Evolutionary conservation across 2,797 vertebrate genomes (phyloP), one percentile per base, ranked within the genome.

Genomic region (Onychomys arenicola): DNA sequence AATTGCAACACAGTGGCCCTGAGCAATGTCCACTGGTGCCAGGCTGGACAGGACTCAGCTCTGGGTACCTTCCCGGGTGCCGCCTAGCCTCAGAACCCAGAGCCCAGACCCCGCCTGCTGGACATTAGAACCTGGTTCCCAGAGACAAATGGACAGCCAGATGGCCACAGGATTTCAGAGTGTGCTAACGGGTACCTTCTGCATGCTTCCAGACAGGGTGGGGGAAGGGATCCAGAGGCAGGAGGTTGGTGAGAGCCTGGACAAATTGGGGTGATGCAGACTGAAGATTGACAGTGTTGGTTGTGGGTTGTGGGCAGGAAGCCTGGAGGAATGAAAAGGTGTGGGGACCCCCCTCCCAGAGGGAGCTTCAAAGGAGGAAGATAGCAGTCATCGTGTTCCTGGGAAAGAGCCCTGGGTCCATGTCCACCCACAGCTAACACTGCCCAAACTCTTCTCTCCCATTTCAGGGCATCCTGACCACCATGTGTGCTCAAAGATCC

Each of bases 1-100:
- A 63, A 96, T 97, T 94, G 65, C 75, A 84, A 94, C 97, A 98
- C 86, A 57, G 1, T 29, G 0, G 43, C 90, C 96, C 96, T 7
- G 16, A 87, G 83, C 63, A 80, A 52, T 69, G 95, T 3, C n/a
- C 12, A 7, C 63, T 12, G 5, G 21, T 67, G 92, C 96, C 96
- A 85, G 55, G 91, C 94, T 90, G 23, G 57, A 81, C 86, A 67
- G 83, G 67, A 55, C 67, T 0, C 1, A 6, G 86, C 59, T 40
- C 29, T 0, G 87, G 76, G 84, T 59, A 81, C 71, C 90, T 76
- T 87, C 87, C 67, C 17, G 29, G 67, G 83, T 5, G 57, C 93
- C 7, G n/a, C 55, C 52, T 40, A 90, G 21, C 46, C 80, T 55
- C 2, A 0, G 25, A 34, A 57, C 91, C 43, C 52, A 0, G 65